Evolutionary conservation across 1,140 invertebrate genomes (phyloP).

Genomic region (Polyergus mexicanus): DNA sequence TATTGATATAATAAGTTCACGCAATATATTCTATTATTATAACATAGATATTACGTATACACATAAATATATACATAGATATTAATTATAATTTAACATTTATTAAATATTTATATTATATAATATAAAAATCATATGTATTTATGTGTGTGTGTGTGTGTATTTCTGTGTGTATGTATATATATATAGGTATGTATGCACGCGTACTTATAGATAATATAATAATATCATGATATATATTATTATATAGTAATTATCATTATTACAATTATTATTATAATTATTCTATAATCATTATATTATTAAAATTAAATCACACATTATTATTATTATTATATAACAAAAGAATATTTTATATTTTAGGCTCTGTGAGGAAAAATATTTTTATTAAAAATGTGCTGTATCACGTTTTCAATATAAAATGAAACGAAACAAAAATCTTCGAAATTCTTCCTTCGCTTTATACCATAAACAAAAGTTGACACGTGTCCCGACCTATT

Average conservation of each 20-base stretch:
- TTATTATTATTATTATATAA: not conserved
- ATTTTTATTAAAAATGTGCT: not conserved
- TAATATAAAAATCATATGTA: not conserved
- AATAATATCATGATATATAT: too few species aligned
- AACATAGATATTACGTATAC: not conserved
- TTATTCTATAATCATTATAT: too few species aligned
- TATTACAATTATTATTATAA: too few species aligned
- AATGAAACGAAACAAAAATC: not conserved
- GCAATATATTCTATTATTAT: not conserved
- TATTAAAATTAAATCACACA: too few species aligned
- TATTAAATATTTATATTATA: not conserved
- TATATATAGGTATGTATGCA: too few species aligned
- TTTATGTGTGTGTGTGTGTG: too few species aligned
- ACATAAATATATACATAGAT: not conserved
- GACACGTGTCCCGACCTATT: conserved; percentile 89
- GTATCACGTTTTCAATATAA: not conserved
- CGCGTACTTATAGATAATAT: too few species aligned
- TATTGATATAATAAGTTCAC: not conserved
- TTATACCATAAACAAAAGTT: conserved; percentile 33
- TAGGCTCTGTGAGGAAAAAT: not conserved
- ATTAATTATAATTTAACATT: not conserved
- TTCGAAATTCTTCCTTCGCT: not conserved
- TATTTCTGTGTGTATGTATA: too few species aligned
- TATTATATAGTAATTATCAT: too few species aligned
- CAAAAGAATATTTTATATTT: not conserved